Percentiles rank a stretch among this genome's conserved stretches.
Conservation (phyloP, 2,113 vertebrate genomes). For the Hippocampus abdominalis region DNA sequence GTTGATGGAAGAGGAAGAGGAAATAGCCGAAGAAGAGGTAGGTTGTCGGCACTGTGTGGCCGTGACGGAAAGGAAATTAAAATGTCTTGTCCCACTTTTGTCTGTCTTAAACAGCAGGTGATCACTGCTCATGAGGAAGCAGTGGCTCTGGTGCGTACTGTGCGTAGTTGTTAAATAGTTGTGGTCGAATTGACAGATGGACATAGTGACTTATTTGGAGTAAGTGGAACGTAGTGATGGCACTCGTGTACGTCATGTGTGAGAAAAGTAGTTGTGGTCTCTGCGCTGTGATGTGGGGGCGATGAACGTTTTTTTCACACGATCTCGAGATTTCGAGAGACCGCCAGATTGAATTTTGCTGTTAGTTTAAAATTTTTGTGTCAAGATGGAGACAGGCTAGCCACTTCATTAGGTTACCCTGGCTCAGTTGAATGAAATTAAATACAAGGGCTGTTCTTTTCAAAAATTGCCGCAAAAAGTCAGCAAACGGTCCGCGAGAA, state of each 20-base stretch:
- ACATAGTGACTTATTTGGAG: background rate
- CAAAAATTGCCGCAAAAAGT: too few relatives aligned
- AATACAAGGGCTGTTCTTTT: background rate
- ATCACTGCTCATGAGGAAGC: slow-evolving; percentile 29
- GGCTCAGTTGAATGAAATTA: background rate
- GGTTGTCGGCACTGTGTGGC: slow-evolving; percentile 16
- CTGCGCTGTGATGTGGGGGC: background rate
- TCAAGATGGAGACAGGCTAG: background rate
- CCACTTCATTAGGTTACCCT: background rate
- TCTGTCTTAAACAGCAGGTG: slow-evolving; percentile 31
- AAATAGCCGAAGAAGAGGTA: slow-evolving; percentile 52
- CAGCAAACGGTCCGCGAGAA: too few relatives aligned
- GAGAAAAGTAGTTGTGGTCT: background rate
- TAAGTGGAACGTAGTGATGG: background rate
- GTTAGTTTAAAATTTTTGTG: background rate
- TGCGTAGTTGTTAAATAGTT: slow-evolving; percentile 1
- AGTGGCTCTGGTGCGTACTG: slow-evolving; percentile 39
- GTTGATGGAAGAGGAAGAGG: slow-evolving; percentile 42
- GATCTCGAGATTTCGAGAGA: background rate
- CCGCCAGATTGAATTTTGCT: background rate
- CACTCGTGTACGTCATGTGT: background rate
- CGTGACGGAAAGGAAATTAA: background rate
- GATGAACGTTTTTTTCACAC: background rate
- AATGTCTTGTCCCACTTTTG: background rate
- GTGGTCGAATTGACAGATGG: background rate